Evolutionary conservation across 2,113 vertebrate genomes (phyloP).

Genomic region (Gadus macrocephalus): DNA sequence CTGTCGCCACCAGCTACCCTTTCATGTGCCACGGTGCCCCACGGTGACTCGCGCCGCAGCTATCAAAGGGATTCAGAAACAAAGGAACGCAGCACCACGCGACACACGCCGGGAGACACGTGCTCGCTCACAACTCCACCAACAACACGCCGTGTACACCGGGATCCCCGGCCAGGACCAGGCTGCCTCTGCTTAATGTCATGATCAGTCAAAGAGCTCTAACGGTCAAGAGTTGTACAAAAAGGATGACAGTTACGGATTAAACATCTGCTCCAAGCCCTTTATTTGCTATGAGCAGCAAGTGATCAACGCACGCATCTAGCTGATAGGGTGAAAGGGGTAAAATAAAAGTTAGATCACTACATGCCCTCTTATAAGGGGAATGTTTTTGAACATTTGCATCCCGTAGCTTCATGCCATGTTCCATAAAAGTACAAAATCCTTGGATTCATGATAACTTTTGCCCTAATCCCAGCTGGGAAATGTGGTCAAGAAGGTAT

Average conservation of each 20-base stretch:
- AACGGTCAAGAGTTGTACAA: neutral
- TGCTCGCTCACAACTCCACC: neutral
- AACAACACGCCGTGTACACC: neutral
- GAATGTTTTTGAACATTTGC: too few relatives aligned
- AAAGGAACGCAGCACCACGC: neutral
- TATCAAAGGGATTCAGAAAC: conserved; percentile 36
- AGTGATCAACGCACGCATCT: too few relatives aligned
- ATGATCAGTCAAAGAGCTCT: neutral
- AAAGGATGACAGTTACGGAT: too few relatives aligned
- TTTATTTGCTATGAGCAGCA: too few relatives aligned
- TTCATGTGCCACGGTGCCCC: conserved; percentile 10
- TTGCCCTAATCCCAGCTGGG: conserved; percentile 40
- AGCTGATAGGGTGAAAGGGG: too few relatives aligned
- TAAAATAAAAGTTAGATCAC: too few relatives aligned
- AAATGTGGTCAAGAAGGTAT: conserved; percentile 39
- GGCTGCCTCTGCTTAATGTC: too few relatives aligned
- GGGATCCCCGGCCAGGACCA: neutral
- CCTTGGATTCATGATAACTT: conserved; percentile 14
- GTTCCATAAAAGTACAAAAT: neutral
- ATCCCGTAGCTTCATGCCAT: neutral
- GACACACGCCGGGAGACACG: conserved; percentile 1
- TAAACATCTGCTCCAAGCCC: too few relatives aligned
- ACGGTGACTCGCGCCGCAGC: conserved; percentile 11
- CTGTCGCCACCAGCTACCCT: conserved; percentile 24
- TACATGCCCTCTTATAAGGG: too few relatives aligned